phyloP scores from a whole-genome alignment of 2,113 vertebrate species.

The Lagopus leucura region DNA sequence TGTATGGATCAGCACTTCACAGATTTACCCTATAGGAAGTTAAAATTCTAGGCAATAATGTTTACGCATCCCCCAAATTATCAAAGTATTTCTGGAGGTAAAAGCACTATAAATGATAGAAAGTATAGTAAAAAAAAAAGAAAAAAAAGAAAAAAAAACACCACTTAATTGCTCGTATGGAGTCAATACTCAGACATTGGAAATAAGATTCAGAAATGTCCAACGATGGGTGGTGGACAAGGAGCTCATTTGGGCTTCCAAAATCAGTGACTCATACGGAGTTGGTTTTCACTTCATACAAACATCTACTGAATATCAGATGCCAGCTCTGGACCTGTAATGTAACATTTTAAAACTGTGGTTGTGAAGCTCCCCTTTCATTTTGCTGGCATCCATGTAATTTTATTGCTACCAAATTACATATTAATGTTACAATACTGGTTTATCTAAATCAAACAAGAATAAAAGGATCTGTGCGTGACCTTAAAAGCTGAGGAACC shows the following conservation, averaged over 20 bases:
- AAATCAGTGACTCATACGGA: not conserved
- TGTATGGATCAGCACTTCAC: not conserved
- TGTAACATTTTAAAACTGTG: not conserved
- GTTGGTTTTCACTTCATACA: conserved; percentile 6
- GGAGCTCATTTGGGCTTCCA: conserved; percentile 30
- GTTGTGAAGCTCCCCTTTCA: not conserved
- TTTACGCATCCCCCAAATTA: not conserved
- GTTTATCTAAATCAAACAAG: not conserved
- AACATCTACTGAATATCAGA: not conserved
- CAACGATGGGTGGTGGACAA: not conserved
- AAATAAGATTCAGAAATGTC: not conserved
- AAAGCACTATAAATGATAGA: not conserved
- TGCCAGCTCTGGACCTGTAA: not conserved
- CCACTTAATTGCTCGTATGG: not conserved
- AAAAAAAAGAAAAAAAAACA: not conserved
- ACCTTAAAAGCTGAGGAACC: conserved; percentile 6
- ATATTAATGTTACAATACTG: not conserved
- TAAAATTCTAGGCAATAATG: not conserved
- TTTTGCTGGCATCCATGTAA: not conserved
- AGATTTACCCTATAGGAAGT: not conserved
- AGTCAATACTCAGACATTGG: not conserved
- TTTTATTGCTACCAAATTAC: not conserved
- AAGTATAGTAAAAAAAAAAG: not conserved
- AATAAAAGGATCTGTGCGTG: not conserved
- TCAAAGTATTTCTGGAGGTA: not conserved